Evolutionary conservation across 1,140 invertebrate species (phyloP).

Genomic region (Branchinecta lynchi): DNA sequence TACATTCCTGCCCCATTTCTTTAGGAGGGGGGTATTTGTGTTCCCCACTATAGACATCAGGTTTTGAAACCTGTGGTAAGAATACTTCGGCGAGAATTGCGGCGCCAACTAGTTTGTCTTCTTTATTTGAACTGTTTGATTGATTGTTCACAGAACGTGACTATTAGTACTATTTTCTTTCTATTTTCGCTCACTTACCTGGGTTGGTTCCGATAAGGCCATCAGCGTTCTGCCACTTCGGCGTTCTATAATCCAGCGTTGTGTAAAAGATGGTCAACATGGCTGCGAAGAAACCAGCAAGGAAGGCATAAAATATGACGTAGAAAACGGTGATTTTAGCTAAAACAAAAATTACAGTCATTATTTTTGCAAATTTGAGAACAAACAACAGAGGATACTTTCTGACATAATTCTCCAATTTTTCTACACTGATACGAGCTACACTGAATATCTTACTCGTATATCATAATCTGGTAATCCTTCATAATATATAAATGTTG

Average conservation of each 20-base stretch:
- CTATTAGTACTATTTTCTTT: neutral
- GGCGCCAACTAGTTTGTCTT: too few species aligned
- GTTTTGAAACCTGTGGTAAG: too few species aligned
- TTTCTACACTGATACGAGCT: neutral
- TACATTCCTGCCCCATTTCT: too few species aligned
- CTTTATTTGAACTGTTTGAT: neutral
- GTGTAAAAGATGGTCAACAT: slow-evolving; percentile 85
- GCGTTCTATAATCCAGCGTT: slow-evolving; percentile 64
- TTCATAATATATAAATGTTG: slow-evolving; percentile 22
- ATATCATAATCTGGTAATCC: neutral
- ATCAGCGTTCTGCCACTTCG: slow-evolving; percentile 65
- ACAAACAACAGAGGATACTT: neutral
- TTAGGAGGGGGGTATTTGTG: too few species aligned
- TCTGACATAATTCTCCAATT: slow-evolving; percentile 14
- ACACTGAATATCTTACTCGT: neutral
- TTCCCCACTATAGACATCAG: too few species aligned
- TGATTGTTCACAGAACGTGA: neutral
- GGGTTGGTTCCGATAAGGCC: slow-evolving; percentile 83
- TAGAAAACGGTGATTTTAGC: slow-evolving; percentile 89
- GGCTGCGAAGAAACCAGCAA: slow-evolving; percentile 75
- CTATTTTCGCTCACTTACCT: slow-evolving; percentile 39
- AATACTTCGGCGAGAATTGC: too few species aligned
- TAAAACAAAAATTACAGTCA: slow-evolving; percentile 37
- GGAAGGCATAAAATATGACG: slow-evolving; percentile 71
- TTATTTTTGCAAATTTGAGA: slow-evolving; percentile 13